These are phyloP conservation scores for Octodon degus DNA, from an alignment of 2,113 vertebrate genomes.

Conservation along the genomic window DNA sequence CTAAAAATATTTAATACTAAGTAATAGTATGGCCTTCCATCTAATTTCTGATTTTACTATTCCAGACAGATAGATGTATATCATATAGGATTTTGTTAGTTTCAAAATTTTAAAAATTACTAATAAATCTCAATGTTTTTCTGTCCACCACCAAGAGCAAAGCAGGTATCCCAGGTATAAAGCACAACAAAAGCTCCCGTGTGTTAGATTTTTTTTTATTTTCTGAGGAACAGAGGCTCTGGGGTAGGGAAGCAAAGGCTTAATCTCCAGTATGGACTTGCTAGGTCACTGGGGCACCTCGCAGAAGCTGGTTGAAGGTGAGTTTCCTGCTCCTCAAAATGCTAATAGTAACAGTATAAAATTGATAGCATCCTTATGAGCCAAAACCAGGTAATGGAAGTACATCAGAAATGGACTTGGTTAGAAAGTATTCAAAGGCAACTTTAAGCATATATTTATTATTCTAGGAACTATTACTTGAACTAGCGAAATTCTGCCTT, in stretches of 20 bases:
- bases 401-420: not conserved
- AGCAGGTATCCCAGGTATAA: not conserved
- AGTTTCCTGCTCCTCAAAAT: not conserved
- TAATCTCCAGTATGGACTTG: not conserved
- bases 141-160: not conserved
- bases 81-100: not conserved
- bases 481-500: not conserved
- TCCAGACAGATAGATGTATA: not conserved
- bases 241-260: not conserved
- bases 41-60: not conserved
- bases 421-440: not conserved
- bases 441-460: not conserved
- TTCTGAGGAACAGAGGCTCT: not conserved
- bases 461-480: not conserved
- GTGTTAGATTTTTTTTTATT: not conserved
- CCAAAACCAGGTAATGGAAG: not conserved
- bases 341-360: not conserved
- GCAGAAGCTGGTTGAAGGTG: not conserved
- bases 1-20: not conserved
- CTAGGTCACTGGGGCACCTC: not conserved
- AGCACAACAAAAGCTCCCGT: not conserved
- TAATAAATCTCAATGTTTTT: not conserved
- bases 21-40: conserved; percentile 21
- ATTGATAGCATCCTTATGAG: not conserved
- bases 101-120: conserved; percentile 42